These are phyloP conservation scores for Thryonomys swinderianus DNA, from an alignment of 2,113 vertebrate species.

Conservation along the genomic window DNA sequence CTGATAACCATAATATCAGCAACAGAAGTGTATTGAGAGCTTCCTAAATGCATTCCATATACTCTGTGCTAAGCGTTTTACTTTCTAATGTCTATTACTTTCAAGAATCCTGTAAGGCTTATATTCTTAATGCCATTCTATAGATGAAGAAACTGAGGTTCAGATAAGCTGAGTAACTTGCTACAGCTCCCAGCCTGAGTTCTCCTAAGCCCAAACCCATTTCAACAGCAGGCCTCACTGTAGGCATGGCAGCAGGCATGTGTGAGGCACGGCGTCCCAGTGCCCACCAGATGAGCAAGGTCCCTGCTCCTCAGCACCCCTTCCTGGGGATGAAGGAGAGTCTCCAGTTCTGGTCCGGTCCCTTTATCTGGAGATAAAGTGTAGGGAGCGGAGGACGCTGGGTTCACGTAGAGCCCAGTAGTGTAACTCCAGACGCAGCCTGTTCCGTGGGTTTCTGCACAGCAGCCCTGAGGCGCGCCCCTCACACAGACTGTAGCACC, in stretches of 20 bases:
- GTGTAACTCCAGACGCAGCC: background rate
- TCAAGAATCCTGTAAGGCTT: background rate
- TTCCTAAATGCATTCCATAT: fast-evolving
- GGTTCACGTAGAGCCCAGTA: background rate
- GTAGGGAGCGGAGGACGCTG: background rate
- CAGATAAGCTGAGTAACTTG: background rate
- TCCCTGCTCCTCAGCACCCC: background rate
- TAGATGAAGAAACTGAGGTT: background rate
- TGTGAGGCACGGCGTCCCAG: background rate
- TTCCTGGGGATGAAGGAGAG: background rate
- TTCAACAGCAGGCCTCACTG: background rate
- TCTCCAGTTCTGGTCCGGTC: background rate
- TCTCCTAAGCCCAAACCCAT: background rate
- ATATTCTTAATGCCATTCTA: background rate
- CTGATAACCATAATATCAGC: background rate
- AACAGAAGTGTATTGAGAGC: too few relatives aligned
- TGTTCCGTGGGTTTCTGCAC: background rate
- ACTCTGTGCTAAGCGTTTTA: background rate
- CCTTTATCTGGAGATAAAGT: background rate
- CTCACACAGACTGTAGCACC: background rate
- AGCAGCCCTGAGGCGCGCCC: background rate
- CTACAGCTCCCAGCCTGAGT: background rate
- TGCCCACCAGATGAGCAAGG: background rate
- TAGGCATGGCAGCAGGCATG: background rate
- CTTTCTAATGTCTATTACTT: background rate